These are phyloP conservation scores for Arge pagana DNA, from an alignment of 2,888 invertebrate genomes.

Conservation along the genomic window DNA sequence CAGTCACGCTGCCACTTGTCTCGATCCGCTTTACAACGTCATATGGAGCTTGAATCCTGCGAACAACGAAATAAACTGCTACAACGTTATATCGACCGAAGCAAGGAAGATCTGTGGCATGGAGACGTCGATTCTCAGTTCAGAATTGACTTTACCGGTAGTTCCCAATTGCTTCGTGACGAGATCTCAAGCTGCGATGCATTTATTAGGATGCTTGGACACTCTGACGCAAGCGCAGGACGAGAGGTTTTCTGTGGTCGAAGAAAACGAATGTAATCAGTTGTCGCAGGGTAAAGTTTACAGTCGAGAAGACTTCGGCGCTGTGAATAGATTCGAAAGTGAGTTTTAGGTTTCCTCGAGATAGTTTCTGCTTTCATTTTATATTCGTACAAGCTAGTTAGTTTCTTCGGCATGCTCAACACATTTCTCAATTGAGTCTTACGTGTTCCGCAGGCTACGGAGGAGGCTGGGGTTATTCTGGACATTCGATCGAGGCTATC, in stretches of 20 bases:
- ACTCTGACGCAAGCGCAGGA: slow-evolving; percentile 83
- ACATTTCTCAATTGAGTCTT: too few species aligned
- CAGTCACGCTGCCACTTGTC: slow-evolving; percentile 75
- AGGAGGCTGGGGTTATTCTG: slow-evolving; percentile 98
- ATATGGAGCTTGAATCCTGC: slow-evolving; percentile 87
- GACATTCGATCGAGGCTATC: slow-evolving; percentile 94
- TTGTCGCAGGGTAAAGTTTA: slow-evolving; percentile 65
- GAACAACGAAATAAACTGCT: slow-evolving; percentile 72
- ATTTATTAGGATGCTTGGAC: slow-evolving; percentile 87
- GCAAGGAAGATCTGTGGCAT: slow-evolving; percentile 57
- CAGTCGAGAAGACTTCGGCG: slow-evolving; percentile 78
- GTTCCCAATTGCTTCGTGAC: slow-evolving; percentile 72
- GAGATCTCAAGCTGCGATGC: slow-evolving; percentile 86
- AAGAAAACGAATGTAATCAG: slow-evolving; percentile 62
- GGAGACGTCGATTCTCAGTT: slow-evolving; percentile 72
- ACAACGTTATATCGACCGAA: slow-evolving; percentile 84
- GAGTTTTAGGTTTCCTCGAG: slow-evolving; percentile 37
- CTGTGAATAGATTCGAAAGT: slow-evolving; percentile 90
- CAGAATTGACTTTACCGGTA: slow-evolving; percentile 81
- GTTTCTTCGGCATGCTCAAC: too few species aligned
- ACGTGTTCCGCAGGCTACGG: slow-evolving; percentile 71
- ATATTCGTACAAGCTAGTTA: too few species aligned
- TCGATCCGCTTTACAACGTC: slow-evolving; percentile 92
- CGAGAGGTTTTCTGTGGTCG: slow-evolving; percentile 61
- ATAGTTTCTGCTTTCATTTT: background rate